phyloP scores from a whole-genome alignment of 2,888 invertebrate species.

The Aspidapion aeneum region DNA sequence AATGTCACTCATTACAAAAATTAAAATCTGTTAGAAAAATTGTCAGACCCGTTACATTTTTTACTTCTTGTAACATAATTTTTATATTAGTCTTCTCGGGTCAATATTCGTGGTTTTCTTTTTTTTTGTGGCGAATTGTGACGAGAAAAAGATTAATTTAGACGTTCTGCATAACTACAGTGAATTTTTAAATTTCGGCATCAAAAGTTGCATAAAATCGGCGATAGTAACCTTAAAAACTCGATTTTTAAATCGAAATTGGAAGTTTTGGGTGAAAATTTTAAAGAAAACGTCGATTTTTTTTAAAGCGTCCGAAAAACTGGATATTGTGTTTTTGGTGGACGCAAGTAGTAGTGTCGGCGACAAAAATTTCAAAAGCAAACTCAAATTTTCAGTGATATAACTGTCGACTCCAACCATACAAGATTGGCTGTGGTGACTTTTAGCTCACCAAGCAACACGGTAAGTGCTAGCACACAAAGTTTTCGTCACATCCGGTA shows the following conservation, averaged over 20 bases:
- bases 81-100: too few relatives aligned
- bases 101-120: too few relatives aligned
- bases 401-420: conserved; percentile 60
- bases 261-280: conserved; percentile 52
- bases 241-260: conserved; percentile 51
- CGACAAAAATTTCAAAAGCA: conserved; percentile 60
- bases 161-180: conserved; percentile 38
- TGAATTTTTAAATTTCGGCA: conserved; percentile 45
- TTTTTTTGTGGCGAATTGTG: too few relatives aligned
- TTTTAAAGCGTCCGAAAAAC: conserved; percentile 44
- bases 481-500: too few relatives aligned
- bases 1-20: too few relatives aligned
- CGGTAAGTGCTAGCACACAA: conserved; percentile 49
- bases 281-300: conserved; percentile 54
- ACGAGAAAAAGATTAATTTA: conserved; percentile 31
- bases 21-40: too few relatives aligned
- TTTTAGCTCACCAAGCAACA: conserved; percentile 58
- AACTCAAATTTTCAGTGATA: conserved; percentile 61
- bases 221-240: conserved; percentile 40
- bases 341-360: conserved; percentile 68
- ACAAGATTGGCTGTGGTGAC: conserved; percentile 63
- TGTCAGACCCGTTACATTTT: too few relatives aligned
- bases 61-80: too few relatives aligned
- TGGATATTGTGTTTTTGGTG: conserved; percentile 64
- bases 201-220: conserved; percentile 39